phyloP scores from a whole-genome alignment of 1,140 invertebrate species.

The Campodea augens region DNA sequence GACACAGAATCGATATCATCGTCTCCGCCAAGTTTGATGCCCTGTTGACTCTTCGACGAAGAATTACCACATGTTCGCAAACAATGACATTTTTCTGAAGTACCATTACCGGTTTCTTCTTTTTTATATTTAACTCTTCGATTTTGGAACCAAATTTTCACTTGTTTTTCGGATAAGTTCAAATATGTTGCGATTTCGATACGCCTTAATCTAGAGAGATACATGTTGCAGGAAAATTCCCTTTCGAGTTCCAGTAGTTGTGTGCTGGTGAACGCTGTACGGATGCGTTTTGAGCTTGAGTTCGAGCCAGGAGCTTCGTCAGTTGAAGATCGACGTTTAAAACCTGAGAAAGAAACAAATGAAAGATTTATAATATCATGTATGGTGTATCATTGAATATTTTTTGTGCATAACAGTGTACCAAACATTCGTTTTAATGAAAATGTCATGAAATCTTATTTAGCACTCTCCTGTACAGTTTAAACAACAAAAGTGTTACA shows the following conservation, averaged over 20 bases:
- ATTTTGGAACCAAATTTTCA: conserved; percentile 92
- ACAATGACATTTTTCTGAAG: conserved; percentile 30
- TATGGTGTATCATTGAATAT: too few relatives aligned
- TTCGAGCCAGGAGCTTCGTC: neutral
- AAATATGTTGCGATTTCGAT: conserved; percentile 37
- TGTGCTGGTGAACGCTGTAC: conserved; percentile 36
- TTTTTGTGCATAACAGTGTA: too few relatives aligned
- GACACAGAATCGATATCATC: too few relatives aligned
- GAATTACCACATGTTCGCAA: conserved; percentile 28
- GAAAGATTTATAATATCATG: too few relatives aligned
- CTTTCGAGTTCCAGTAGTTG: conserved; percentile 35
- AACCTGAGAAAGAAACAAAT: neutral
- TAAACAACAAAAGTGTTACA: too few relatives aligned
- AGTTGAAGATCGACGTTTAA: neutral
- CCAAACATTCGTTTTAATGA: too few relatives aligned
- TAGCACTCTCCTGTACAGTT: too few relatives aligned
- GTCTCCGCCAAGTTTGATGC: too few relatives aligned
- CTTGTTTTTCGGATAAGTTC: conserved; percentile 69
- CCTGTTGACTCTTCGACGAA: too few relatives aligned
- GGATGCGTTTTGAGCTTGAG: conserved; percentile 26
- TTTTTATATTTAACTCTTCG: conserved; percentile 80
- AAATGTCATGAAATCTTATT: too few relatives aligned
- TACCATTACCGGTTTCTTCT: conserved; percentile 33
- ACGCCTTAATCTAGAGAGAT: conserved; percentile 31
- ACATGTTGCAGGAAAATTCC: conserved; percentile 35